phyloP scores from a whole-genome alignment of 2,113 vertebrate genomes.

The Apteryx mantelli region DNA sequence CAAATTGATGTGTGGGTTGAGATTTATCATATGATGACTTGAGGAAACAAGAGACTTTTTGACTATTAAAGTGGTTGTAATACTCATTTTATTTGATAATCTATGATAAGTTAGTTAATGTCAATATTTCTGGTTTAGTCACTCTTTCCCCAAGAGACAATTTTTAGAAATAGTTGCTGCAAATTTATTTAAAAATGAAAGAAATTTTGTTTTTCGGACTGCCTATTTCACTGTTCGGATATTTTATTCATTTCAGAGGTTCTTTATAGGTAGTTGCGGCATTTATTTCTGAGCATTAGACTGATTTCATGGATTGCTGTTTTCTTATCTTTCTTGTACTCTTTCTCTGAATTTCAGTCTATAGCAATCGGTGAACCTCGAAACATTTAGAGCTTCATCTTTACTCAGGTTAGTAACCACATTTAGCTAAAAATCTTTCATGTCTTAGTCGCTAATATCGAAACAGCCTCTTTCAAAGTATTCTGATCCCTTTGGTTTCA shows the following conservation, averaged over 20 bases:
- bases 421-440: neutral
- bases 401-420: neutral
- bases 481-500: neutral
- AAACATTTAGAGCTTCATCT: neutral
- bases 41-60: constrained; percentile 25
- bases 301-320: neutral
- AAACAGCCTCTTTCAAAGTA: neutral
- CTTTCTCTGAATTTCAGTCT: neutral
- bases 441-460: neutral
- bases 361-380: neutral
- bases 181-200: constrained; percentile 22
- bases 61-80: neutral
- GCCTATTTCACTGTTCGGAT: neutral
- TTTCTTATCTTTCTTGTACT: neutral
- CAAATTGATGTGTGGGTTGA: constrained; percentile 62
- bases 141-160: neutral
- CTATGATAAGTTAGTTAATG: constrained; percentile 9
- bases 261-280: neutral
- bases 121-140: neutral
- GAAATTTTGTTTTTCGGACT: neutral
- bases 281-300: neutral
- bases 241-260: neutral
- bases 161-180: neutral
- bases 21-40: constrained; percentile 30
- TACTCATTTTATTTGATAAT: neutral